A percentile compares a stretch with the other conserved stretches of the same genome.
phyloP scores from a whole-genome alignment of 2,888 invertebrate genomes.

The Drosophila basisetae region DNA sequence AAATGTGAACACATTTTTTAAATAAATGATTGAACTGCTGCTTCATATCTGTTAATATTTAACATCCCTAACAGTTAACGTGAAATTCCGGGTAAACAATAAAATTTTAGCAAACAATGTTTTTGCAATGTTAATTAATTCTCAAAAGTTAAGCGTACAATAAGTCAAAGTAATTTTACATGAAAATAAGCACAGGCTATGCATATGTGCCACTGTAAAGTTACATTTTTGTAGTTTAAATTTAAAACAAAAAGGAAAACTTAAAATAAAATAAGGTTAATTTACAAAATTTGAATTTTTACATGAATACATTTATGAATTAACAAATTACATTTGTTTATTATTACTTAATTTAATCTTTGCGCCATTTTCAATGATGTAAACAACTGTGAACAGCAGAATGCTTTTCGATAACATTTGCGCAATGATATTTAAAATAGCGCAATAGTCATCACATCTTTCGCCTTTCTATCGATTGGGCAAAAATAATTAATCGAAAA shows the following conservation, averaged over 20 bases:
- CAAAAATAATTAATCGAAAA: conserved; percentile 2
- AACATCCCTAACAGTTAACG: background rate
- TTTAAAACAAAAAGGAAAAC: background rate
- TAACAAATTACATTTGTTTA: background rate
- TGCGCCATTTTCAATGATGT: background rate
- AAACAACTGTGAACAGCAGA: background rate
- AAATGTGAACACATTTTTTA: background rate
- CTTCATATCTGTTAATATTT: background rate
- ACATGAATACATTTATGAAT: background rate
- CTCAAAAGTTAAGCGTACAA: background rate
- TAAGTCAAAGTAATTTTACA: too few species aligned
- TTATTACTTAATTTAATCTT: background rate
- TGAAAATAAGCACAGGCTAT: background rate
- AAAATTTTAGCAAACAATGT: background rate
- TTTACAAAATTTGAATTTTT: background rate
- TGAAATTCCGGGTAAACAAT: background rate
- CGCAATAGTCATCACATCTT: background rate
- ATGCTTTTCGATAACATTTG: background rate
- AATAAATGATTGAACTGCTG: background rate
- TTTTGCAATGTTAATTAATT: background rate
- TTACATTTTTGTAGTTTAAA: background rate
- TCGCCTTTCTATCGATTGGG: background rate
- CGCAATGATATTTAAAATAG: background rate
- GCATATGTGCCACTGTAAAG: background rate
- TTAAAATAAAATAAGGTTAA: background rate